These are phyloP conservation scores for Thaumatotibia leucotreta DNA, from an alignment of 1,140 invertebrate species.

Conservation along the genomic window DNA sequence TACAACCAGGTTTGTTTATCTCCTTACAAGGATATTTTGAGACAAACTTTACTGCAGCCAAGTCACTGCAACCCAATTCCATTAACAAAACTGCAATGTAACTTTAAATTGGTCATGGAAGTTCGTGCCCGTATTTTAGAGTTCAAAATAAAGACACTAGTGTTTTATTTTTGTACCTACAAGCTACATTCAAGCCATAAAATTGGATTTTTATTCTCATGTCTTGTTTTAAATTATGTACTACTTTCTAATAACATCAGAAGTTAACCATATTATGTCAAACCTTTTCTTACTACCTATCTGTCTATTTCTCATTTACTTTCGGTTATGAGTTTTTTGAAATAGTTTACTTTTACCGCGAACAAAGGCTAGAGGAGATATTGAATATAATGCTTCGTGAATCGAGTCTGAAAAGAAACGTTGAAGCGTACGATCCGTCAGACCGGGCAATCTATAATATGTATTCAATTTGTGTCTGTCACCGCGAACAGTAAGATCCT, in stretches of 20 bases:
- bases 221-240: not conserved
- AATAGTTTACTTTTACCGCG: not conserved
- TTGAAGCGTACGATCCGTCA: conserved; percentile 13
- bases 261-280: not conserved
- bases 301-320: not conserved
- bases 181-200: not conserved
- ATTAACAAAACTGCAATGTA: conserved; percentile 12
- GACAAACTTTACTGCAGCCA: conserved; percentile 8
- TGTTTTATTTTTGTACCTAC: not conserved
- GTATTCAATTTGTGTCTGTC: conserved; percentile 35
- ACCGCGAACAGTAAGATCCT: conserved; percentile 25
- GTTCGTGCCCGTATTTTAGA: conserved; percentile 1
- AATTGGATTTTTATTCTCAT: not conserved
- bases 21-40: conserved; percentile 26
- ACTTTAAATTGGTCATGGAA: conserved; percentile 11
- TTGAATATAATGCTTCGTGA: not conserved
- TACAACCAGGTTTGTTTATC: conserved; percentile 62
- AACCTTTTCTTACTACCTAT: not conserved
- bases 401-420: not conserved
- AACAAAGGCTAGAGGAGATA: not conserved
- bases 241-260: not conserved
- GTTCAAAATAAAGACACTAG: not conserved
- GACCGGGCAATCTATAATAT: conserved; percentile 19
- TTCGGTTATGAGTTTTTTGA: not conserved
- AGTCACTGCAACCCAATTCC: conserved; percentile 12